phyloP scores from a whole-genome alignment of 2,888 invertebrate species.

The Eilema griseolum region DNA sequence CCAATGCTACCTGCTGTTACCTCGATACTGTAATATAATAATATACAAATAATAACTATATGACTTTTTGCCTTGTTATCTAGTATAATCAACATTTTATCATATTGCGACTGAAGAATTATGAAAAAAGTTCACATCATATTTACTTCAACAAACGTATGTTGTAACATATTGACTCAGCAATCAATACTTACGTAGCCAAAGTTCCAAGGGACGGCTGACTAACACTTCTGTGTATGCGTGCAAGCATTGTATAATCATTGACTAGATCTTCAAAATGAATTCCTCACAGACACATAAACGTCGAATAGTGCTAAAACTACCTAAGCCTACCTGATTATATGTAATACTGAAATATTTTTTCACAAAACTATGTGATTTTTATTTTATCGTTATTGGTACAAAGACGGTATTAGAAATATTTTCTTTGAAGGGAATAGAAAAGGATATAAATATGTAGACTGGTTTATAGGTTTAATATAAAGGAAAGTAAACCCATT shows the following conservation, averaged over 20 bases:
- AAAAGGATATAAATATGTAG: slow-evolving; percentile 32
- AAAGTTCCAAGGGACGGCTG: slow-evolving; percentile 71
- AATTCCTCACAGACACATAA: neutral
- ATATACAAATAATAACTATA: neutral
- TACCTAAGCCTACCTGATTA: slow-evolving; percentile 18
- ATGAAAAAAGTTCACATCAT: neutral
- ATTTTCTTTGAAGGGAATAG: slow-evolving; percentile 21
- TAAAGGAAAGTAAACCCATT: slow-evolving; percentile 41
- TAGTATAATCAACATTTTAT: no score
- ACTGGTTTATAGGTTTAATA: slow-evolving; percentile 52
- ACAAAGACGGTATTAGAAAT: neutral
- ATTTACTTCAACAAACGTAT: neutral
- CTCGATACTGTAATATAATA: slow-evolving; percentile 8
- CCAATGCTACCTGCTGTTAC: slow-evolving; percentile 34
- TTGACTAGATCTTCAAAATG: neutral
- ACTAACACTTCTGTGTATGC: slow-evolving; percentile 69
- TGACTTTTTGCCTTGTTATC: no score
- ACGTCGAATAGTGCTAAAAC: neutral
- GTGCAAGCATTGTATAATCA: slow-evolving; percentile 6
- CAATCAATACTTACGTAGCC: slow-evolving; percentile 56
- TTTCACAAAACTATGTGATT: slow-evolving; percentile 5
- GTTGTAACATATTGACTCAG: neutral
- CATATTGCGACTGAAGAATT: no score
- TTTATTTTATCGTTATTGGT: slow-evolving; percentile 10
- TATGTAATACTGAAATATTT: neutral